Base-by-base conservation (phyloP, 2,888 invertebrate species). In the Eugnorisma glareosa region DNA sequence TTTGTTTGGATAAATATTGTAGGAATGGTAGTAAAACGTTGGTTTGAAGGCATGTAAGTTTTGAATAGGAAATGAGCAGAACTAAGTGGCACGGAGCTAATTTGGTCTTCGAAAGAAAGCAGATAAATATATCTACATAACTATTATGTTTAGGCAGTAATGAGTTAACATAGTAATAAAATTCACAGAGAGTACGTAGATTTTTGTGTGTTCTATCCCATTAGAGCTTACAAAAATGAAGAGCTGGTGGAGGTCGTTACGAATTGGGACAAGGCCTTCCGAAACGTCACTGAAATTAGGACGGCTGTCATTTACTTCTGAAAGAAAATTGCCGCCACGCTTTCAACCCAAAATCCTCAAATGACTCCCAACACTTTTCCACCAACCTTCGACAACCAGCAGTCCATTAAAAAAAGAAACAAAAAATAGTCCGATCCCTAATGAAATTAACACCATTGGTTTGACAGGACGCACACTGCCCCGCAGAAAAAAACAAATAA, bases 401-500 rank as follows among this genome's bases (percentile, higher is more conserved):
- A 68, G 63, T 40, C 2, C 61, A 61, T 13, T 13, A 48, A 37
- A 75, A 67, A 75, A 31, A 74, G 64, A n/a, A 81, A 57, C 21
- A 64, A 75, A 83, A 87, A 82, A 86, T 69, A 82, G 45, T 61
- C 24, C 57, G 63, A 64, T 40, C 68, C 57, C 71, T 85, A 87
- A 88, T 87, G 79, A 87, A 88, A 89, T 88, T 86, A 88, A 88
- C 87, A 88, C 88, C 75, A 75, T 67, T 66, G 13, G n/a, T 61
- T 71, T 85, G 89, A 89, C 89, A 83, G 71, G 71, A 83, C 83
- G 84, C 89, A 89, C 86, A 85, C 77, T 83, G 87, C 73, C 75
- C 81, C 76, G 81, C 75, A 82, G 81, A 77, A 83, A 89, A 61
- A 91, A 91, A 86, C 67, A 76, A 85, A 82, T 86, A 90, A 93